Conservation (phyloP, 2,888 invertebrate genomes). For the Antitype chi region DNA sequence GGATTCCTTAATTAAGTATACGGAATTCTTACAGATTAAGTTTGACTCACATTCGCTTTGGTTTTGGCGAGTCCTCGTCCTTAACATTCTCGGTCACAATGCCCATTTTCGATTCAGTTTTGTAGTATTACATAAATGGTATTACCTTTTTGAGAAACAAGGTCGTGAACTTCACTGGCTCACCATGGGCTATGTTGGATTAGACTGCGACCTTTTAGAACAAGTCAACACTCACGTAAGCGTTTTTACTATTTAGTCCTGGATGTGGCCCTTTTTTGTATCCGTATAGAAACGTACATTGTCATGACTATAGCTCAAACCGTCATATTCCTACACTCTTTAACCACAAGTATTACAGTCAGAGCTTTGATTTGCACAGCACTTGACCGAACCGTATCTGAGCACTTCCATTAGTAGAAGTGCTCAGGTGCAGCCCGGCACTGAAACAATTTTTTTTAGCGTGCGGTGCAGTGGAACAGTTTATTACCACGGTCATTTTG, state of each 20-base stretch:
- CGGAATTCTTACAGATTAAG: not conserved
- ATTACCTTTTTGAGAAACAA: conserved; percentile 21
- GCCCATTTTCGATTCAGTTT: conserved; percentile 22
- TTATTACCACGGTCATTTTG: not conserved
- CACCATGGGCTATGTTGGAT: conserved; percentile 2
- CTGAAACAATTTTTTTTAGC: too few species aligned
- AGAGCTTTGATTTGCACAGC: too few species aligned
- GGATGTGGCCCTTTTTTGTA: not conserved
- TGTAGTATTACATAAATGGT: conserved; percentile 15
- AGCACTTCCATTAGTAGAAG: too few species aligned
- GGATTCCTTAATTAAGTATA: conserved; percentile 3
- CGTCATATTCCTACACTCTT: not conserved
- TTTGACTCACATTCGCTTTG: not conserved
- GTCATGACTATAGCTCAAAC: too few species aligned
- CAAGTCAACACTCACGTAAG: not conserved
- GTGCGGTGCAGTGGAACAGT: too few species aligned
- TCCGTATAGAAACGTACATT: not conserved
- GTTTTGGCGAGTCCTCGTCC: conserved; percentile 25
- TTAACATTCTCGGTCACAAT: conserved; percentile 30
- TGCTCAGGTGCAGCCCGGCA: too few species aligned
- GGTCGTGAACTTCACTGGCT: conserved; percentile 27
- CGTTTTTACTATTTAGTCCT: not conserved
- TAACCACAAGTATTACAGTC: too few species aligned
- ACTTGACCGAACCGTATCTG: too few species aligned
- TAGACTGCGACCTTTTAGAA: conserved; percentile 6